phyloP scores from a whole-genome alignment of 2,888 invertebrate genomes.

The Scaptomyza cyrtandrae region DNA sequence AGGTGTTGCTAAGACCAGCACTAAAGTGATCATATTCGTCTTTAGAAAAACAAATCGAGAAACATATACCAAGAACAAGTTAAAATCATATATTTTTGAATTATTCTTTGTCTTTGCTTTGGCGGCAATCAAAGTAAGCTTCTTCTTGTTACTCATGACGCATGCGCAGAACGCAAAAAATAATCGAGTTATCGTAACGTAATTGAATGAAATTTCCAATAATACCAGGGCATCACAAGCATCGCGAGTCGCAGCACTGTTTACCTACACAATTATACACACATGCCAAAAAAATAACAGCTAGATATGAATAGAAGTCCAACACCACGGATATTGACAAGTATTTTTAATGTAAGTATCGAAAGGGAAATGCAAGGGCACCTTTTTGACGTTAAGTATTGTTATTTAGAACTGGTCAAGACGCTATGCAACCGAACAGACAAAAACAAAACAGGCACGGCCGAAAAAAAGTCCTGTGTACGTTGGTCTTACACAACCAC shows the following conservation, averaged over 20 bases:
- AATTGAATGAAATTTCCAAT: slow-evolving; percentile 19
- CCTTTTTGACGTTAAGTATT: not conserved
- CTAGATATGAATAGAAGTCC: slow-evolving; percentile 40
- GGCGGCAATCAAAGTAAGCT: slow-evolving; percentile 20
- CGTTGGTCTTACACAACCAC: slow-evolving; percentile 69
- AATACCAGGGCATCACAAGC: slow-evolving; percentile 12
- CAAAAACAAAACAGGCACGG: slow-evolving; percentile 17
- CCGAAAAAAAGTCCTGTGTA: slow-evolving; percentile 38
- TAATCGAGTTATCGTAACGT: slow-evolving; percentile 28
- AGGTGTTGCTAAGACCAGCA: not conserved
- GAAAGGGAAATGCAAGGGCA: not conserved
- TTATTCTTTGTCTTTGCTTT: not conserved
- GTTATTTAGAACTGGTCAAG: slow-evolving; percentile 34
- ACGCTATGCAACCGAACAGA: slow-evolving; percentile 32
- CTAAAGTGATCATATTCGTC: not conserved
- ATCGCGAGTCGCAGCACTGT: slow-evolving; percentile 18
- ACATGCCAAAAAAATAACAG: slow-evolving; percentile 32
- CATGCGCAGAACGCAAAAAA: not conserved
- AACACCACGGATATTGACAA: slow-evolving; percentile 29
- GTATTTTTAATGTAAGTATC: slow-evolving; percentile 38
- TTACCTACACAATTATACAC: slow-evolving; percentile 28
- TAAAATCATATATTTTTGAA: slow-evolving; percentile 1
- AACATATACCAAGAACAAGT: too few relatives aligned
- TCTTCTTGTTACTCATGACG: slow-evolving; percentile 2
- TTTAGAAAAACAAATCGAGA: not conserved